These are phyloP conservation scores for Barnardius zonarius DNA, from an alignment of 2,113 vertebrate species.

Conservation along the genomic window DNA sequence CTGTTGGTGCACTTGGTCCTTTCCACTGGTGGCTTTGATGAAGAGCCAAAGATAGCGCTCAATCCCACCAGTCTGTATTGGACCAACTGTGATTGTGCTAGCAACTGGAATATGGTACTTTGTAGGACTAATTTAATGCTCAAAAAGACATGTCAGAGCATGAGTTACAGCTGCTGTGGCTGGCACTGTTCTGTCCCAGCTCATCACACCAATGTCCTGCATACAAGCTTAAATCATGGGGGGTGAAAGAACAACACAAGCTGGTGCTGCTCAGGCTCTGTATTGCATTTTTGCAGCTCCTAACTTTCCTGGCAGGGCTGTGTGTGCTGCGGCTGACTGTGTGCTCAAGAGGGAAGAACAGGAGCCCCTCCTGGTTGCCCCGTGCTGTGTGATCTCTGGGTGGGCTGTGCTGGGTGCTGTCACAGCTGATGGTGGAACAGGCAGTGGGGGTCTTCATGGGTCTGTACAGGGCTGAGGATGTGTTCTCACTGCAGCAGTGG, in stretches of 20 bases:
- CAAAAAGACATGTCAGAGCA: background rate
- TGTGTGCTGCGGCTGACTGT: background rate
- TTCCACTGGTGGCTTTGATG: background rate
- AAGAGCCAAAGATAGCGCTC: background rate
- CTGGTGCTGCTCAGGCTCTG: background rate
- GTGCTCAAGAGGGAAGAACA: background rate
- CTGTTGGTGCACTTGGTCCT: background rate
- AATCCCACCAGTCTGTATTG: background rate
- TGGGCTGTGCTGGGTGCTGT: background rate
- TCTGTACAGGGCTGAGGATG: background rate
- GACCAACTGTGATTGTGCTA: background rate
- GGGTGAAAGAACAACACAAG: background rate
- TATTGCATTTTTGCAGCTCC: background rate
- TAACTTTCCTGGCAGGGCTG: background rate
- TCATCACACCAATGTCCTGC: background rate
- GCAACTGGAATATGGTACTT: background rate
- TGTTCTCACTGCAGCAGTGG: background rate
- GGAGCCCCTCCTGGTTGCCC: background rate
- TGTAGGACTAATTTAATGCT: background rate
- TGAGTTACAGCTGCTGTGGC: background rate
- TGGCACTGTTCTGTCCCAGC: background rate
- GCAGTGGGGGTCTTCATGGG: background rate
- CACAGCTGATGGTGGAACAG: background rate
- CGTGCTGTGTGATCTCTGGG: accelerated
- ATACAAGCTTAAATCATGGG: background rate